These are phyloP conservation scores for Sycobia sp. DNA, from an alignment of 1,140 invertebrate species.

Conservation along the genomic window DNA sequence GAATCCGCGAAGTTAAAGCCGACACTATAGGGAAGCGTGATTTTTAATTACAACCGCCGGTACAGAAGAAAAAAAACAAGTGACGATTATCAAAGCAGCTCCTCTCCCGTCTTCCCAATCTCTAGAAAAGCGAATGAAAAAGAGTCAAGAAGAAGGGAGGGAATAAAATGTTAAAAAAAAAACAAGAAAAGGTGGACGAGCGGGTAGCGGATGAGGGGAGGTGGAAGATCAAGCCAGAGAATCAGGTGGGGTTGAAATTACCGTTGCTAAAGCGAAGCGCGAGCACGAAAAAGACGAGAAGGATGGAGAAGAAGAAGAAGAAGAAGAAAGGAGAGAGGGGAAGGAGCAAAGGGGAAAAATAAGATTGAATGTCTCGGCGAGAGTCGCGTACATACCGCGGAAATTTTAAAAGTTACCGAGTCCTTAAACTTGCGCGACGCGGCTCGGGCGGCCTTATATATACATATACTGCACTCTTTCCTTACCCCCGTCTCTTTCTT, in stretches of 20 bases:
- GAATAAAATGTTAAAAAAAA: constrained; percentile 6
- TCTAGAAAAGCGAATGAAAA: neutral
- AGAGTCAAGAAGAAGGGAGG: constrained; percentile 10
- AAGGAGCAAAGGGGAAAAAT: constrained; percentile 1
- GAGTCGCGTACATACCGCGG: constrained; percentile 3
- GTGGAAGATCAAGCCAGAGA: too few species aligned
- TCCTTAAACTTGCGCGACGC: constrained; percentile 40
- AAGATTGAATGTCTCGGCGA: constrained; percentile 44
- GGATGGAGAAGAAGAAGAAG: neutral
- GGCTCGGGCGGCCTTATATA: neutral
- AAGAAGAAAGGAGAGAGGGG: neutral
- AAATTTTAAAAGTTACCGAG: constrained; percentile 41
- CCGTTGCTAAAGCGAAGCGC: constrained; percentile 38
- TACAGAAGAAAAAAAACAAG: too few species aligned
- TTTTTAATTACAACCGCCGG: too few species aligned
- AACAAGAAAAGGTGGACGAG: constrained; percentile 8
- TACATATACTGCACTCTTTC: too few species aligned
- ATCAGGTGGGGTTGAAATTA: constrained; percentile 37
- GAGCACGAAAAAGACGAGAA: neutral
- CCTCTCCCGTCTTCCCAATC: neutral
- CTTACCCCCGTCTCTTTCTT: too few species aligned
- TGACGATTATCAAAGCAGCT: neutral
- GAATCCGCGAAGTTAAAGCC: too few species aligned
- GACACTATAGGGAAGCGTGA: too few species aligned
- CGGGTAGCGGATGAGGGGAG: too few species aligned